phyloP scores from a whole-genome alignment of 2,888 invertebrate genomes.

The Corythucha ciliata region DNA sequence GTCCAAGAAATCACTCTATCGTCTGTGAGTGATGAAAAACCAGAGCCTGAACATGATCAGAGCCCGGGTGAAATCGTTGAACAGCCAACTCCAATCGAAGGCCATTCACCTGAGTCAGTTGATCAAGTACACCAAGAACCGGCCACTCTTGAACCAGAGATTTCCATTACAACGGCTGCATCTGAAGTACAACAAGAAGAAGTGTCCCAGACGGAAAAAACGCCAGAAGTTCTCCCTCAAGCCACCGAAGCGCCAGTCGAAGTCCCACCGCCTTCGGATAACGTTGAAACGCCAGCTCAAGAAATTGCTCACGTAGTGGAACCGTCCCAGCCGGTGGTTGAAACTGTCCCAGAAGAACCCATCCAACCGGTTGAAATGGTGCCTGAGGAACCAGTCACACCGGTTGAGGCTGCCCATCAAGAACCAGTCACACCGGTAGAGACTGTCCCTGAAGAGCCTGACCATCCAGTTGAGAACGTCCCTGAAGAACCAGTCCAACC shows the following conservation, averaged over 20 bases:
- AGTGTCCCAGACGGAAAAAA: slow-evolving; percentile 23
- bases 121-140: slow-evolving; percentile 5
- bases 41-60: slow-evolving; percentile 15
- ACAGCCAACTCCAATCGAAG: slow-evolving; percentile 11
- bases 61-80: too few relatives aligned
- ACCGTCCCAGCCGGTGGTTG: slow-evolving; percentile 10
- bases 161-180: neutral
- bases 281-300: slow-evolving; percentile 10
- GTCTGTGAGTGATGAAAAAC: too few relatives aligned
- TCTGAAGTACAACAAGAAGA: slow-evolving; percentile 10
- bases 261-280: neutral
- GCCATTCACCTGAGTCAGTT: slow-evolving; percentile 7
- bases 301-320: slow-evolving; percentile 16
- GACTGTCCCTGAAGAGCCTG: neutral
- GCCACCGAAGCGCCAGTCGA: neutral
- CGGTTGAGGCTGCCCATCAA: too few relatives aligned
- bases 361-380: too few relatives aligned
- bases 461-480: neutral
- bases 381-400: too few relatives aligned
- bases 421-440: too few relatives aligned
- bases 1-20: too few relatives aligned
- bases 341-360: too few relatives aligned
- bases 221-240: neutral
- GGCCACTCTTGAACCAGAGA: slow-evolving; percentile 5
- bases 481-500: too few relatives aligned